Evolutionary conservation across 2,797 vertebrate species (phyloP).

Genomic region (Neosilurus mollespiculum): DNA sequence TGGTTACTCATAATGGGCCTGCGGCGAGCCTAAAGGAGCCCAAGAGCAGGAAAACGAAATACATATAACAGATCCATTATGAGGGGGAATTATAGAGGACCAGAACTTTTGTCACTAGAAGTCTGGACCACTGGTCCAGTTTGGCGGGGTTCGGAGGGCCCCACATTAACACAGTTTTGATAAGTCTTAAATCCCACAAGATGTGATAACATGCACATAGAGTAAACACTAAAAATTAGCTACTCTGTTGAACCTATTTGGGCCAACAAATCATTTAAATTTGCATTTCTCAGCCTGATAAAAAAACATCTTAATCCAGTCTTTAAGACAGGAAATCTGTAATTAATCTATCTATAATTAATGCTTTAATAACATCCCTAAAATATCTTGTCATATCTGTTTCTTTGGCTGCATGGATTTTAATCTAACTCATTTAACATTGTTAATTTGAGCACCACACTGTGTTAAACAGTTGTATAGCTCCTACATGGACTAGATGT

Average conservation of each 20-base stretch:
- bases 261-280: background rate
- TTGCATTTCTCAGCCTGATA: background rate
- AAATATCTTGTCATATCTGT: background rate
- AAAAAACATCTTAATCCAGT: background rate
- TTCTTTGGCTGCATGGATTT: background rate
- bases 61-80: too few relatives aligned
- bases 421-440: background rate
- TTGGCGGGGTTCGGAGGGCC: too few relatives aligned
- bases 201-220: too few relatives aligned
- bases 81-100: too few relatives aligned
- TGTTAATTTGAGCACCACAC: background rate
- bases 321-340: background rate
- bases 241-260: background rate
- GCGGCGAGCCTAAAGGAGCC: conserved; percentile 77
- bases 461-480: background rate
- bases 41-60: background rate
- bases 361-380: background rate
- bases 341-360: background rate
- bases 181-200: background rate
- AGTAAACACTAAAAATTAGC: background rate
- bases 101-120: background rate
- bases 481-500: background rate
- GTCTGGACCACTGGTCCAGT: background rate
- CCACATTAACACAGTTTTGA: too few relatives aligned
- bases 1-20: conserved; percentile 96